phyloP scores from a whole-genome alignment of 1,140 invertebrate genomes.

The Medauroidea extradentata region DNA sequence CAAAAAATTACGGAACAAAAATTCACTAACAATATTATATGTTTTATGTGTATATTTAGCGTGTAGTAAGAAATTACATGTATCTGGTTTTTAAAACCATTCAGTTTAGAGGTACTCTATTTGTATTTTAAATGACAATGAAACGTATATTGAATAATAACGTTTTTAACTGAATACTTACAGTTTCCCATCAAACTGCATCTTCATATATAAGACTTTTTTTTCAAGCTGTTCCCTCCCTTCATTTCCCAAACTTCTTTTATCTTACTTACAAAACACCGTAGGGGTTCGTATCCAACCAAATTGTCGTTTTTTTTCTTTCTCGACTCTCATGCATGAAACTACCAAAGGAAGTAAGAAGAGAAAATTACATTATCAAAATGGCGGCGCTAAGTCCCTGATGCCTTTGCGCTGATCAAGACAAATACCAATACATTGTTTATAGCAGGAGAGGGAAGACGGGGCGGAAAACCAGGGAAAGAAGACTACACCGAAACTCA shows the following conservation, averaged over 20 bases:
- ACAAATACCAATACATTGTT: conserved; percentile 29
- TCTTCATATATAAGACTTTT: neutral
- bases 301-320: conserved; percentile 14
- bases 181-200: too few relatives aligned
- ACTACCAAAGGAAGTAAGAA: conserved; percentile 5
- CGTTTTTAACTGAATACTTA: too few relatives aligned
- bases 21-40: too few relatives aligned
- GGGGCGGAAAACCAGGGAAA: neutral
- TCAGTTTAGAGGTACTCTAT: too few relatives aligned
- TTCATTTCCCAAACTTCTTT: conserved; percentile 20
- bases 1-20: too few relatives aligned
- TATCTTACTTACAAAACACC: conserved; percentile 17
- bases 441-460: conserved; percentile 9
- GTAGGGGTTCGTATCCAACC: conserved; percentile 6
- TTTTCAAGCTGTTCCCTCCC: conserved; percentile 11
- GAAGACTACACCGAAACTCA: too few relatives aligned
- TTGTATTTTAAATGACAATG: too few relatives aligned
- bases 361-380: conserved; percentile 30
- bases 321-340: neutral
- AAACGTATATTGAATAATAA: too few relatives aligned
- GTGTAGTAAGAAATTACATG: too few relatives aligned
- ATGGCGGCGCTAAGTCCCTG: conserved; percentile 23
- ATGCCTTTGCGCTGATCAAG: conserved; percentile 19
- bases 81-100: too few relatives aligned
- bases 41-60: too few relatives aligned